Conservation (phyloP, 1,140 invertebrate genomes). For the Rhopalosiphum maidis region DNA sequence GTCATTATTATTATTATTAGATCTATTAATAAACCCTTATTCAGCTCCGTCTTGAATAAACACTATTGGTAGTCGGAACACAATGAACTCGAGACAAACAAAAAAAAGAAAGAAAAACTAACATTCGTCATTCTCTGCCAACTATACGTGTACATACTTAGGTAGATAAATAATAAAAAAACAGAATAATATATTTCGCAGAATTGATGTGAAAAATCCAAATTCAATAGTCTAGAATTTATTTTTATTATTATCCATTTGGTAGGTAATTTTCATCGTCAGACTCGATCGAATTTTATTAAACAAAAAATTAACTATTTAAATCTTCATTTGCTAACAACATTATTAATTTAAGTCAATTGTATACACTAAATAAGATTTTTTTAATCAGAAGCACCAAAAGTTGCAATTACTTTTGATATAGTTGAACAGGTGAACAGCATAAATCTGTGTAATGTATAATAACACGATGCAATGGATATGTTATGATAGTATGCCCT, state of each 20-base stretch:
- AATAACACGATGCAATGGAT: not conserved
- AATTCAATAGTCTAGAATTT: not conserved
- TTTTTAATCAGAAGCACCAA: not conserved
- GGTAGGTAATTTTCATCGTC: not conserved
- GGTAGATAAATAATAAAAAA: not conserved
- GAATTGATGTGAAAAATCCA: not conserved
- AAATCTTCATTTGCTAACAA: not conserved
- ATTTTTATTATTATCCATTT: not conserved
- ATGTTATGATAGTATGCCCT: not conserved
- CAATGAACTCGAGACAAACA: not conserved
- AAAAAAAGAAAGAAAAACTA: not conserved
- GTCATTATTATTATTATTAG: not conserved
- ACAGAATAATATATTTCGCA: not conserved
- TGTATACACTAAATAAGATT: not conserved
- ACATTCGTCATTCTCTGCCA: not conserved
- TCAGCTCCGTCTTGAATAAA: not conserved
- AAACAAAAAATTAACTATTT: not conserved
- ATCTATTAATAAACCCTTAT: constrained; percentile 5
- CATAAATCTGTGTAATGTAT: not conserved
- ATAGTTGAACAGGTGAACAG: not conserved
- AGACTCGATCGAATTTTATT: too few relatives aligned
- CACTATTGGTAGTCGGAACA: not conserved
- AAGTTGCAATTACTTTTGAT: not conserved
- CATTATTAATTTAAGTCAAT: not conserved
- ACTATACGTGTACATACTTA: not conserved